Percentiles rank a stretch among this genome's conserved stretches.
These are phyloP conservation scores for Erebia ligea DNA, from an alignment of 2,888 invertebrate genomes.

Conservation along the genomic window DNA sequence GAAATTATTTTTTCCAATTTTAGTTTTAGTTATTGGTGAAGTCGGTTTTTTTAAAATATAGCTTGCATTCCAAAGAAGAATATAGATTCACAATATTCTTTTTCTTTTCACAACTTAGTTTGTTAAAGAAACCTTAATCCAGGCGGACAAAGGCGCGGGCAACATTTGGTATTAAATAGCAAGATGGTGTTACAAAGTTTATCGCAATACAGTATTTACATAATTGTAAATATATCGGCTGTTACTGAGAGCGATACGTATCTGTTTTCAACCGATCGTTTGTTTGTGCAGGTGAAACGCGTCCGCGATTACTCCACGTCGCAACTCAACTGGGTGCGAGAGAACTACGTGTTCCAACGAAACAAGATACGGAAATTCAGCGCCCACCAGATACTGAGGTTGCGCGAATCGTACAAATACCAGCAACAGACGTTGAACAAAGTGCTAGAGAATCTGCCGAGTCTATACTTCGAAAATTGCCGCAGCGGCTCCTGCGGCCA, in stretches of 20 bases:
- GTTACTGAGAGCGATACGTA: neutral
- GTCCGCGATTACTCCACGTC: constrained; percentile 96
- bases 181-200: neutral
- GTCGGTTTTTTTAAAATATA: too few species aligned
- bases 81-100: too few species aligned
- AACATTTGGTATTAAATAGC: neutral
- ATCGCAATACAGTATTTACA: neutral
- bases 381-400: constrained; percentile 93
- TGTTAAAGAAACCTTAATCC: too few species aligned
- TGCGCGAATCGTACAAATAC: constrained; percentile 97
- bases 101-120: too few species aligned
- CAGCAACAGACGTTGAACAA: constrained; percentile 98
- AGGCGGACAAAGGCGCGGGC: too few species aligned
- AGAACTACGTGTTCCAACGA: constrained; percentile 97
- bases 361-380: constrained; percentile 97
- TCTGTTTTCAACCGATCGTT: constrained; percentile 18
- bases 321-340: constrained; percentile 96
- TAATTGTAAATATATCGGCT: neutral
- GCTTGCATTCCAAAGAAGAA: too few species aligned
- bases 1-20: too few species aligned
- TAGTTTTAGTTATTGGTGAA: too few species aligned
- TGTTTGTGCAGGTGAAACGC: constrained; percentile 88
- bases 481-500: constrained; percentile 91
- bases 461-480: constrained; percentile 96
- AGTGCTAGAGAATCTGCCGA: constrained; percentile 95